A percentile compares a stretch with the other conserved stretches of the same genome.
These are phyloP conservation scores for Panzeria rudis DNA, from an alignment of 2,888 invertebrate species.

Conservation along the genomic window DNA sequence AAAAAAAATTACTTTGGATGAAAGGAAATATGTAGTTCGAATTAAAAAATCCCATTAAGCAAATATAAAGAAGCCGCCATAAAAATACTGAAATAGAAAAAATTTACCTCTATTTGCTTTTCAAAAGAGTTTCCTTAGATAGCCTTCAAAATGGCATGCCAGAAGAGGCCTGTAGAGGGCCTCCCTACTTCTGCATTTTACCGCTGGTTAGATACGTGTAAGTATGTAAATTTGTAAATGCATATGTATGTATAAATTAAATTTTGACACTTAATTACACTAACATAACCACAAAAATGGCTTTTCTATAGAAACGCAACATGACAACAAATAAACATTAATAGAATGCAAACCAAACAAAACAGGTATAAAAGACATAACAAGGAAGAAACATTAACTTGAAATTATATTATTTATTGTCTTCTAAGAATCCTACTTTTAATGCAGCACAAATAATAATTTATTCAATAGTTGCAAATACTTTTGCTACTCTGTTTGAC, in stretches of 20 bases:
- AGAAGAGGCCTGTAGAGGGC: no score
- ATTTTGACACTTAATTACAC: conserved; percentile 68
- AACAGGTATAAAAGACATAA: neutral
- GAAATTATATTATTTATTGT: conserved; percentile 27
- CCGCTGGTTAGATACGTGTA: neutral
- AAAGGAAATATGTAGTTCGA: no score
- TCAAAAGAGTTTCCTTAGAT: no score
- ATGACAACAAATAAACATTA: conserved; percentile 46
- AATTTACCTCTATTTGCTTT: no score
- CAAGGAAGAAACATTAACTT: neutral
- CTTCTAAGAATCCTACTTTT: neutral
- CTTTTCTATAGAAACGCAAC: conserved; percentile 18
- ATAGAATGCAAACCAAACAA: conserved; percentile 9
- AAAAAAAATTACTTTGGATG: no score
- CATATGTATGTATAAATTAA: conserved; percentile 52
- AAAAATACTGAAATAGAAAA: no score
- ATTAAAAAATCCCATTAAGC: no score
- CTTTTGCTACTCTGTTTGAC: conserved; percentile 21
- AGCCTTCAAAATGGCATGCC: no score
- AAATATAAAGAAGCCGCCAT: no score
- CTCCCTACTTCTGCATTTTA: no score
- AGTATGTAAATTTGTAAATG: neutral
- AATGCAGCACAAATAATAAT: conserved; percentile 52
- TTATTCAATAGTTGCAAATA: conserved; percentile 57
- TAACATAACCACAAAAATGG: conserved; percentile 65